Percentiles rank a stretch among this genome's conserved stretches.
These are phyloP conservation scores for Rhizomys pruinosus DNA, from an alignment of 2,113 vertebrate species.

Conservation along the genomic window DNA sequence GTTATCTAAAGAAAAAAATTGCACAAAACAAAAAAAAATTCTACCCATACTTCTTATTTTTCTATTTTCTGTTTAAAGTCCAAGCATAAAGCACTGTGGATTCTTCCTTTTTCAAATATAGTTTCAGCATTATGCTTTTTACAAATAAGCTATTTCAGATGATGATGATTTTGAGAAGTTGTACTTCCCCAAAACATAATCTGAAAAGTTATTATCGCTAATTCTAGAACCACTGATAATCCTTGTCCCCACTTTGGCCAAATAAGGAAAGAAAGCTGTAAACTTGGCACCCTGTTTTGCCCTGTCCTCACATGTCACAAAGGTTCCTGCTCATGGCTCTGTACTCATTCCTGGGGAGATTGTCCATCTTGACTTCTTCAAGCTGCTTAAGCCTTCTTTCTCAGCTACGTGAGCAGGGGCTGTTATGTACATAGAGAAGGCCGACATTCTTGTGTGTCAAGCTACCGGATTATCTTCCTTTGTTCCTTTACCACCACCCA, in stretches of 20 bases:
- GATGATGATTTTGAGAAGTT: not conserved
- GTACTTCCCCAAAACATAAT: not conserved
- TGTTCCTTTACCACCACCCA: too few species aligned
- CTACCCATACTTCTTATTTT: not conserved
- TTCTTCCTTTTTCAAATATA: not conserved
- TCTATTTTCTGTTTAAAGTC: not conserved
- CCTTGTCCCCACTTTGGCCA: not conserved
- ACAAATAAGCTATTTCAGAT: not conserved
- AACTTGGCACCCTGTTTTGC: too few species aligned
- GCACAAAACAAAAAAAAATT: too few species aligned
- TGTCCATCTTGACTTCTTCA: not conserved
- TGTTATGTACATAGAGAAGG: not conserved
- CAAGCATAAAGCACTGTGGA: too few species aligned
- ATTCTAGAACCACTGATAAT: not conserved
- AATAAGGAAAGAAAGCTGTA: not conserved
- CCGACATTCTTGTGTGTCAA: not conserved
- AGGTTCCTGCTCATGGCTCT: too few species aligned
- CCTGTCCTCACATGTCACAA: rapidly evolving
- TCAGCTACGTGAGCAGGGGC: not conserved
- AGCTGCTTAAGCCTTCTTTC: not conserved
- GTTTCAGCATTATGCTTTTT: not conserved
- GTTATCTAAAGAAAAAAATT: not conserved
- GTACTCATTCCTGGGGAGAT: rapidly evolving
- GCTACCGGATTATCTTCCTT: rapidly evolving
- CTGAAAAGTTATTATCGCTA: not conserved